A percentile compares a stretch with the other conserved stretches of the same genome.
phyloP scores from a whole-genome alignment of 2,888 invertebrate species.

The Eupithecia tripunctaria region DNA sequence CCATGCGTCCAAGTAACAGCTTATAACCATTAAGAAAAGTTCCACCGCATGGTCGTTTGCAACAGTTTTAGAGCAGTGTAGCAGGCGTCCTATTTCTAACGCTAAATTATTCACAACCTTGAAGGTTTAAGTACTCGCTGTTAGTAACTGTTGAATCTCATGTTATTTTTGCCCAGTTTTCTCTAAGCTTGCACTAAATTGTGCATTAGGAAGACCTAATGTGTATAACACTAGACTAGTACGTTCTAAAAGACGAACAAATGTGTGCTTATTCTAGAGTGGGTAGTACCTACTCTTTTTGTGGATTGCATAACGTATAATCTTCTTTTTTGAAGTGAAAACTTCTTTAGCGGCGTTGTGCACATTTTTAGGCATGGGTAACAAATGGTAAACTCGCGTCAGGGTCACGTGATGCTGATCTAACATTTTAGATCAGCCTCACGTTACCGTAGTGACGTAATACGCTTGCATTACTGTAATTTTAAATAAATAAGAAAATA shows the following conservation, averaged over 20 bases:
- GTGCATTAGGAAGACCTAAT: neutral
- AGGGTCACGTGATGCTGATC: too few species aligned
- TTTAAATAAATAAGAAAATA: too few species aligned
- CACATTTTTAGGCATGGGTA: too few species aligned
- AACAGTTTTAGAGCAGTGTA: conserved; percentile 21
- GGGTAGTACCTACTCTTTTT: neutral
- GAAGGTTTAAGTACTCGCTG: conserved; percentile 38
- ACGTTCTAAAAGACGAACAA: neutral
- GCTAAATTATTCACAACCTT: conserved; percentile 40
- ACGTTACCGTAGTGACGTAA: too few species aligned
- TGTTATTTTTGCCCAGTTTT: conserved; percentile 19
- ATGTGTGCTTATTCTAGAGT: neutral
- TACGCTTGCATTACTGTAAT: too few species aligned
- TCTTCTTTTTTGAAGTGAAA: too few species aligned
- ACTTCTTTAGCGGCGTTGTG: too few species aligned
- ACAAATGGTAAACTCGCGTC: too few species aligned
- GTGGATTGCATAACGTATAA: too few species aligned
- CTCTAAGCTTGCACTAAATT: conserved; percentile 8
- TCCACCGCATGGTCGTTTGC: conserved; percentile 26
- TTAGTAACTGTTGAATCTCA: conserved; percentile 30
- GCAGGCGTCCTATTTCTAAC: conserved; percentile 40
- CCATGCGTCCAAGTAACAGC: conserved; percentile 7
- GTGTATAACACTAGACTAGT: neutral
- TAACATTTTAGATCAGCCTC: too few species aligned
- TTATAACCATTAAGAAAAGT: conserved; percentile 33